phyloP scores from a whole-genome alignment of 2,113 vertebrate species.

The Lipophrys pholis region DNA sequence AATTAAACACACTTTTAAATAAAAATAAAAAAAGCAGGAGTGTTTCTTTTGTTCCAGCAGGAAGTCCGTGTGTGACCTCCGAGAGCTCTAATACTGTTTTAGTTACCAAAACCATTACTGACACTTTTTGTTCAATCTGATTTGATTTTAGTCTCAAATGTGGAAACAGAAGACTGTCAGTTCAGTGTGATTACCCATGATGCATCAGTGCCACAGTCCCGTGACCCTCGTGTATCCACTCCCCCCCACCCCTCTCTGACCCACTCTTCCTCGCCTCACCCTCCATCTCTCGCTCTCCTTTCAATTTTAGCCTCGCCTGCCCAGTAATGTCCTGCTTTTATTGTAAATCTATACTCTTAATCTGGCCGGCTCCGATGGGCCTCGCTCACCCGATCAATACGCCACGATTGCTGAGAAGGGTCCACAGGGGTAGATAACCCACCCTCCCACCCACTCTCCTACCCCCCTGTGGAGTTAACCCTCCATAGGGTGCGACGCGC shows the following conservation, averaged over 20 bases:
- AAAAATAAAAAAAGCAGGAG: too few relatives aligned
- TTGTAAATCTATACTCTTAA: constrained; percentile 87
- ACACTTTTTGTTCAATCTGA: too few relatives aligned
- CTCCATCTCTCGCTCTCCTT: constrained; percentile 29
- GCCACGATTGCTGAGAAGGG: constrained; percentile 81
- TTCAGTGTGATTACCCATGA: too few relatives aligned
- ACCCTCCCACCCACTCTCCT: constrained; percentile 10
- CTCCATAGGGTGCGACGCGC: constrained; percentile 35
- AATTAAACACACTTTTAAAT: too few relatives aligned
- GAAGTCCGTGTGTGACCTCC: too few relatives aligned
- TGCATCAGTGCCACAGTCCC: too few relatives aligned
- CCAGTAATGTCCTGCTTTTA: constrained; percentile 85
- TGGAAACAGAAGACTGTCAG: too few relatives aligned
- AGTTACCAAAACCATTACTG: too few relatives aligned
- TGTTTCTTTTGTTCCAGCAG: too few relatives aligned
- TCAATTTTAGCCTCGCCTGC: constrained; percentile 72
- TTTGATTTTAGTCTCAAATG: too few relatives aligned
- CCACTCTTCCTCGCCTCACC: neutral
- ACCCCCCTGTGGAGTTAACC: constrained; percentile 33
- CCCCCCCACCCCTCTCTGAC: constrained; percentile 11
- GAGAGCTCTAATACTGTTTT: too few relatives aligned
- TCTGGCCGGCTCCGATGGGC: constrained; percentile 82
- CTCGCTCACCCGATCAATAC: constrained; percentile 78
- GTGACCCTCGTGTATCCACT: neutral
- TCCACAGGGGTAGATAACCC: constrained; percentile 78